A percentile compares a stretch with the other conserved stretches of the same genome.
phyloP scores from a whole-genome alignment of 2,888 invertebrate genomes.

The Anoplius nigerrimus region DNA sequence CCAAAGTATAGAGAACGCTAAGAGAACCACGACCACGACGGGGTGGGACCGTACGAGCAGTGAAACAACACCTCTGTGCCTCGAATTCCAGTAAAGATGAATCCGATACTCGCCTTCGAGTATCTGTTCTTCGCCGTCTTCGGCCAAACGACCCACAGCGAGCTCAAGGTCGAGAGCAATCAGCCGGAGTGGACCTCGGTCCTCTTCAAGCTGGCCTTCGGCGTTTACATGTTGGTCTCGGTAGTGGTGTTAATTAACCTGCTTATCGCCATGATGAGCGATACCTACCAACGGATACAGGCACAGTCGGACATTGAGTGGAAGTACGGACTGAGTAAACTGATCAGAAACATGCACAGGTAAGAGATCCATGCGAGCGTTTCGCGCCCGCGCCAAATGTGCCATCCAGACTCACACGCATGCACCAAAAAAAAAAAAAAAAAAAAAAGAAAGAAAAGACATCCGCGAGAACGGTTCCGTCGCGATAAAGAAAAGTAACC shows the following conservation, averaged over 20 bases:
- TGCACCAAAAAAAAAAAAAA: no score
- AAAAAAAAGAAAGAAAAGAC: no score
- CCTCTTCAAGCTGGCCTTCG: conserved; percentile 94
- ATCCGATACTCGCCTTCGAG: conserved; percentile 95
- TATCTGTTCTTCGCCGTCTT: conserved; percentile 98
- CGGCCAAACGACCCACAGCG: conserved; percentile 92
- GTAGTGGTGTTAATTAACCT: conserved; percentile 98
- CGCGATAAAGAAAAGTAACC: no score
- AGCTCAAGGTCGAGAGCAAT: conserved; percentile 85
- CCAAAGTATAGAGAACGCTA: background rate
- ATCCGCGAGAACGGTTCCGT: no score
- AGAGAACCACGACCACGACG: background rate
- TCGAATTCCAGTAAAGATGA: conserved; percentile 84
- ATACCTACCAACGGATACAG: conserved; percentile 99
- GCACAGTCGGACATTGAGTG: conserved; percentile 90
- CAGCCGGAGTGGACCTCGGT: conserved; percentile 90
- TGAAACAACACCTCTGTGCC: conserved; percentile 33
- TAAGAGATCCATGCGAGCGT: conserved; percentile 57
- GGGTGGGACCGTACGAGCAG: background rate
- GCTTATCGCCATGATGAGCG: conserved; percentile 99
- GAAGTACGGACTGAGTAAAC: conserved; percentile 87
- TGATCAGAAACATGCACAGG: conserved; percentile 86
- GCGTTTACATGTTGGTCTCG: conserved; percentile 98
- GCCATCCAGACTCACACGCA: conserved; percentile 16
- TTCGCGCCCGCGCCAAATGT: background rate